Conservation (phyloP, 2,797 vertebrate genomes). For the Coendou prehensilis region DNA sequence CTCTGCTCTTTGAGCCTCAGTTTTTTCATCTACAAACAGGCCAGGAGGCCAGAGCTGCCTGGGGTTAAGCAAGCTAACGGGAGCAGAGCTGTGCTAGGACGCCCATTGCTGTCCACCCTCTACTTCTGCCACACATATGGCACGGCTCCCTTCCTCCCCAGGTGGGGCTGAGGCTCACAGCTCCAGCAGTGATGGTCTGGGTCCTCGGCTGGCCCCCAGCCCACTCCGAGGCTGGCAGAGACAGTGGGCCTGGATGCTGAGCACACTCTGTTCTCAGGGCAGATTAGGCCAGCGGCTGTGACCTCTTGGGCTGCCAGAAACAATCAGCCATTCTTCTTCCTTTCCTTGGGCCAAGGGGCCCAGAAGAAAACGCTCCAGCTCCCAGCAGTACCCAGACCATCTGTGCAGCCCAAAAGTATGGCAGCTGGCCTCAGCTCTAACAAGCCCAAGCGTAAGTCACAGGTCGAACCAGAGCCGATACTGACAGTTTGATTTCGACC, state of each 20-base stretch:
- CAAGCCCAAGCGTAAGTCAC: not conserved
- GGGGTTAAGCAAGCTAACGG: not conserved
- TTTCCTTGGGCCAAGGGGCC: not conserved
- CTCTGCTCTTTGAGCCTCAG: constrained; percentile 22
- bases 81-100: rapidly evolving
- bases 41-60: not conserved
- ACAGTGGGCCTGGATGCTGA: constrained; percentile 54
- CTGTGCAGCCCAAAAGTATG: rapidly evolving
- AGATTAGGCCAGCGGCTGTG: constrained; percentile 19
- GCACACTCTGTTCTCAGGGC: constrained; percentile 63
- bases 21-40: not conserved
- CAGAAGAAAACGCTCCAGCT: not conserved
- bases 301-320: constrained; percentile 61
- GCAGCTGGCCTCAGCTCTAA: not conserved
- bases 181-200: not conserved
- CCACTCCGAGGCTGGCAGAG: not conserved
- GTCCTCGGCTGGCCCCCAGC: rapidly evolving
- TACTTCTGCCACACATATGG: rapidly evolving
- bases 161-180: not conserved
- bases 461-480: not conserved
- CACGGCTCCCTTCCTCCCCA: not conserved
- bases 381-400: not conserved
- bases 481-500: not conserved
- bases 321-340: constrained; percentile 77
- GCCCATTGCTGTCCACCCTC: too few relatives aligned